Evolutionary conservation across 1,140 invertebrate species (phyloP).

Genomic region (Hyles euphorbiae): DNA sequence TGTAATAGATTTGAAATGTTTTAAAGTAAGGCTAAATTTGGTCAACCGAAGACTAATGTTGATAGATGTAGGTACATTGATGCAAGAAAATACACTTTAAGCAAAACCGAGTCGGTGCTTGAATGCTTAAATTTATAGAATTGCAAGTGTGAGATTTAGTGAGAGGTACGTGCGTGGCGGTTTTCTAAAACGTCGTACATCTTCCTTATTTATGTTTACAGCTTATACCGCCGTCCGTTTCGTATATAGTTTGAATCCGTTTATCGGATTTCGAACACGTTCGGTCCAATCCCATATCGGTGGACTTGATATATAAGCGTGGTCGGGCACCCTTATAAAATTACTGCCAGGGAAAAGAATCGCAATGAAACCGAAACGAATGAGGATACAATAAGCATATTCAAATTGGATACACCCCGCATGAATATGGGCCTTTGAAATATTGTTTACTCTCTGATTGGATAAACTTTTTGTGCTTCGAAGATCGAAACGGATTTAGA

Average conservation of each 20-base stretch:
- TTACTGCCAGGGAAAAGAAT: constrained; percentile 42
- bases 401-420: constrained; percentile 20
- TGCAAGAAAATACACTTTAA: too few relatives aligned
- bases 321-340: constrained; percentile 40
- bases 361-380: constrained; percentile 31
- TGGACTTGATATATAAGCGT: constrained; percentile 56
- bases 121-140: constrained; percentile 61
- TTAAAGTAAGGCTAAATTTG: too few relatives aligned
- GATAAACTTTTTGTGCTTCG: too few relatives aligned
- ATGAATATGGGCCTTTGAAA: too few relatives aligned
- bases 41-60: too few relatives aligned
- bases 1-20: too few relatives aligned
- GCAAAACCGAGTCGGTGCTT: constrained; percentile 6
- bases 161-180: constrained; percentile 55
- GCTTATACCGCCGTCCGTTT: constrained; percentile 56
- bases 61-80: too few relatives aligned
- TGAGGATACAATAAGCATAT: constrained; percentile 34
- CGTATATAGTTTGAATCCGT: constrained; percentile 65
- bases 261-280: constrained; percentile 71
- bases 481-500: too few relatives aligned
- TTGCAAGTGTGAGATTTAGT: constrained; percentile 58
- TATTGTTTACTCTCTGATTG: too few relatives aligned
- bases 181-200: constrained; percentile 69
- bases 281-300: constrained; percentile 52
- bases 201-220: constrained; percentile 73